Evolutionary conservation across 2,113 vertebrate species (phyloP).

Genomic region (Recurvirostra avosetta): DNA sequence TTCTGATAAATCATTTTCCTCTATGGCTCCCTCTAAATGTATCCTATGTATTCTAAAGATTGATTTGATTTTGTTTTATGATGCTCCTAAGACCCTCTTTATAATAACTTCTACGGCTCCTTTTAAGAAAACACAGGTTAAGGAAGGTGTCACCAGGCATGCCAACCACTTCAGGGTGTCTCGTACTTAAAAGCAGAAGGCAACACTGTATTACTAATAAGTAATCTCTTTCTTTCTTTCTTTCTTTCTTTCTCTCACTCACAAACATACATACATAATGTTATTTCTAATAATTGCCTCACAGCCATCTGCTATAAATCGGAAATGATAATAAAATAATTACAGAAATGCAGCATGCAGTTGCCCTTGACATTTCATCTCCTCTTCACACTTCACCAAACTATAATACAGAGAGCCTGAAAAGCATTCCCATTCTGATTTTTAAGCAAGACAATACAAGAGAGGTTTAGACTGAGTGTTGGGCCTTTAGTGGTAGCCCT

Average conservation of each 20-base stretch:
- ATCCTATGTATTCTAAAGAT: not conserved
- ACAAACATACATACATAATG: not conserved
- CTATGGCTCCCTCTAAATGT: not conserved
- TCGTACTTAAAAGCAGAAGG: not conserved
- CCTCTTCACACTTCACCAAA: not conserved
- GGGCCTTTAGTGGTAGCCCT: not conserved
- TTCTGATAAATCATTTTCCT: not conserved
- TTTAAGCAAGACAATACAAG: not conserved
- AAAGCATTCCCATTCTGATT: not conserved
- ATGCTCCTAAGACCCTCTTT: not conserved
- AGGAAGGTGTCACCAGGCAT: not conserved
- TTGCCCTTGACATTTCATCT: slow-evolving; percentile 31
- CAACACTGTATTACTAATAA: not conserved
- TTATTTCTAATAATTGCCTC: slow-evolving; percentile 13
- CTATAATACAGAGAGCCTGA: not conserved
- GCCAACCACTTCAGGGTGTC: not conserved
- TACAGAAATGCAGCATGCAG: not conserved
- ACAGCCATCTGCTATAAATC: slow-evolving; percentile 27
- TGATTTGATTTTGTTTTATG: not conserved
- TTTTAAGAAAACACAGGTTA: not conserved
- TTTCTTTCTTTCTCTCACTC: not conserved
- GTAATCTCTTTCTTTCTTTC: not conserved
- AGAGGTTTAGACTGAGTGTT: not conserved
- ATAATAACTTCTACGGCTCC: not conserved
- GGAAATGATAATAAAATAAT: slow-evolving; percentile 39